Evolutionary conservation across 2,888 invertebrate genomes (phyloP), one percentile per base, ranked within the genome.

Genomic region (Chrysomela aeneicollis): DNA sequence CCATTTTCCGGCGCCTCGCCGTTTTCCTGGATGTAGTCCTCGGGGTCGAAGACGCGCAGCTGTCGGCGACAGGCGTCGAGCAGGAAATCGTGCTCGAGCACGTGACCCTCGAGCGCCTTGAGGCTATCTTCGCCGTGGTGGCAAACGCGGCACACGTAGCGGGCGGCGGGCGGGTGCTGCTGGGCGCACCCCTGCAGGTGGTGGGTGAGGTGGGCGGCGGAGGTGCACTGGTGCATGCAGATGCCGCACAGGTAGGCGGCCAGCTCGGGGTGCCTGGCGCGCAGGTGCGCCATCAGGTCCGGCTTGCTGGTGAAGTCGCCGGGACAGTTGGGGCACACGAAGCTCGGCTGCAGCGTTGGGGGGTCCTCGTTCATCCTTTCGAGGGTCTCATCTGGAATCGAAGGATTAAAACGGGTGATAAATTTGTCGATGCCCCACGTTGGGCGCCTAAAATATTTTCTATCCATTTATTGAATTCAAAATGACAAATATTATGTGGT

Each of bases 241-340:
- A 87, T 81, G 6, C 87, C 87, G 71, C 87, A 87, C 3, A 86
- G 83, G 60, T 85, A 83, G 1, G 85, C 82, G 2, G 86, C 85
- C 59, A 83, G 82, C 69, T 85, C 82, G 58, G 84, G 82, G 71
- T 87, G 87, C 21, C 85, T 84, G 10, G 85, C 82, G 12, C 85
- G 81, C 70, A 87, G 83, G 71, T 87, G 87, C 37, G 85, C 74
- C 83, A 86, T 86, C 21, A 87, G 77, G 50, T 86, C 86, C 0
- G 84, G 83, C 60, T 85, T 82, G 68, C 80, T 81, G 52, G 81
- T 80, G 65, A 84, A 81, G 58, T 81, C 78, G n/a, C 82, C 78
- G 1, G 81, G 81, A 70, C 84, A 84, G 54, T 78, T 70, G 8
- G 80, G 77, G 64, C 82, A 82, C 0, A 75, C 74, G 69, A 73